Conservation (phyloP, 2,797 vertebrate genomes). For the Propithecus deckenii region DNA sequence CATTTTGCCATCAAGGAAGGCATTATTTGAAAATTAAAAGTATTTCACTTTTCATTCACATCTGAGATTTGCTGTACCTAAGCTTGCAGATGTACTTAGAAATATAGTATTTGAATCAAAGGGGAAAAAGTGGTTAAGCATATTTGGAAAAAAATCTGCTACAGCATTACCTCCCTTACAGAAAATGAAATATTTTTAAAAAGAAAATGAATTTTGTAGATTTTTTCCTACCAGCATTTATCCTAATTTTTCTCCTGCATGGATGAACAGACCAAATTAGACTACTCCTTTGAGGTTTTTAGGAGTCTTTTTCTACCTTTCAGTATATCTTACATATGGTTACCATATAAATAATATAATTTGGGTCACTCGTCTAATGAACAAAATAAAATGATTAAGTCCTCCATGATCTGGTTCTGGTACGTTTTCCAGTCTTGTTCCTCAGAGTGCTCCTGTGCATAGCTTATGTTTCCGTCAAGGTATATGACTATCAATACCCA, state of each 20-base stretch:
- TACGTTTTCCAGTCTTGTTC: background rate
- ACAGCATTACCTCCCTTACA: background rate
- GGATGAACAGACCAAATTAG: background rate
- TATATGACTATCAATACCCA: background rate
- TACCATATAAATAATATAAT: background rate
- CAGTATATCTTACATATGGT: background rate
- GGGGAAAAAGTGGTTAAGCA: background rate
- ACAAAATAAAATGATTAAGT: background rate
- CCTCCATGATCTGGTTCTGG: background rate
- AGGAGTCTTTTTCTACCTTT: background rate
- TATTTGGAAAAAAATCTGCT: background rate
- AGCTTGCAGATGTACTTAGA: background rate
- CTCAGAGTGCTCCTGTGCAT: background rate
- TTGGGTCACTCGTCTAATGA: background rate
- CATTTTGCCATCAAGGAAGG: constrained; percentile 56
- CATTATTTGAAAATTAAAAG: constrained; percentile 59
- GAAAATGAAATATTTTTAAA: background rate
- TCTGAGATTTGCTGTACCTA: constrained; percentile 9
- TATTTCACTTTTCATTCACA: background rate
- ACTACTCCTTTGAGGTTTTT: background rate
- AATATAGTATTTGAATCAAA: background rate
- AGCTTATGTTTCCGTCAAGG: background rate
- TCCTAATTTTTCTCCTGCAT: background rate
- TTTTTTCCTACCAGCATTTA: background rate
- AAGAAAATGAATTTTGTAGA: background rate